Evolutionary conservation across 1,140 invertebrate species (phyloP), one percentile per base, ranked within the genome.

Genomic region (Drusus annulatus): DNA sequence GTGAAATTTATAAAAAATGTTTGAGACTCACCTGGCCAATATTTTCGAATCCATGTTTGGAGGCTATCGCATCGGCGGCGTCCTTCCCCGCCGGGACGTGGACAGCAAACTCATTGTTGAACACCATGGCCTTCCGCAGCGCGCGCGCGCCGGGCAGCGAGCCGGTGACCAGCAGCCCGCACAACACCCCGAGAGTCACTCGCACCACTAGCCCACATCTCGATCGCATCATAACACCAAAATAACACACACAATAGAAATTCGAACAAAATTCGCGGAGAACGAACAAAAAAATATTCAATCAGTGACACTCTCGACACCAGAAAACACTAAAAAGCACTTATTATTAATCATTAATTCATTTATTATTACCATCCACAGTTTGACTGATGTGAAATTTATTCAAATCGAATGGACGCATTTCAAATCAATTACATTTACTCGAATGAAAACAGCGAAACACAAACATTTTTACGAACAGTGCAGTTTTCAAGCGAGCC

Each of bases 31-130:
- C 94, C 93, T 95, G 93, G 91, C 94, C 94, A 84, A 91, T 87
- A 87, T 94, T 94, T 82, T 91, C 86, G 88, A 94, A 95, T 75
- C 93, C 94, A 85, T 95, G 92, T 85, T 92, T 92, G 68, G 86
- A 86, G n/a, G 94, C 94, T 77, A 96, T 91, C 76, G 85, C 85
- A 84, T 91, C 91, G 10, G 91, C 92, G 16, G 91, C 92, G 52
- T 89, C 88, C 7, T 89, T 84, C 25, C 88, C 86, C 15, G 93
- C 94, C 31, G 93, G 92, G 85, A 95, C 90, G 86, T 95, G 92
- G 36, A 96, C 92, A 15, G 95, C 95, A 86, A 96, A 96, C 86
- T 96, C 92, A 86, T 96, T 95, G 85, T 92, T 92, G 86, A 93
- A 96, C 84, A 95, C 90, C 71, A 76, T 84, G 79, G 69, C 80